Evolutionary conservation across 2,113 vertebrate genomes (phyloP).

Genomic region (Pedetes capensis): DNA sequence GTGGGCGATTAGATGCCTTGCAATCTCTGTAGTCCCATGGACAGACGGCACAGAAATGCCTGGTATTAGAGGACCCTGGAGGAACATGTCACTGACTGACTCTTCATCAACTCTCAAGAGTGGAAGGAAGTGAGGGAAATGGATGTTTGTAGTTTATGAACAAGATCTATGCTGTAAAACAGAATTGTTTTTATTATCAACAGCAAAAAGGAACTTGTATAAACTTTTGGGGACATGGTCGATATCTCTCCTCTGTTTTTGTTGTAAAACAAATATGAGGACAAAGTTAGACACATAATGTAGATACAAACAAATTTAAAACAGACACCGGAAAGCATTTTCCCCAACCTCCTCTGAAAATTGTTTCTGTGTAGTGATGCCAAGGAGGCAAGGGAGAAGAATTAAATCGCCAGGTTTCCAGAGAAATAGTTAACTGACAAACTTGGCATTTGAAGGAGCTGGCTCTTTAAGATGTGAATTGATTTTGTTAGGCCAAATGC

Average conservation of each 20-base stretch:
- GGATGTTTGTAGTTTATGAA: neutral
- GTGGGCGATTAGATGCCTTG: neutral
- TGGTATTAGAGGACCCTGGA: neutral
- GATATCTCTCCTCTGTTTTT: slow-evolving; percentile 49
- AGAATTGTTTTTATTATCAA: slow-evolving; percentile 45
- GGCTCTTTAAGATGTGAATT: slow-evolving; percentile 28
- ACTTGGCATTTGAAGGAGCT: neutral
- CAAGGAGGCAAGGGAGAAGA: slow-evolving; percentile 26
- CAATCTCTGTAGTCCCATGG: neutral
- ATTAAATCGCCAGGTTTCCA: neutral
- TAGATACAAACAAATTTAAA: slow-evolving; percentile 40
- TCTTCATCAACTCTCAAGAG: neutral
- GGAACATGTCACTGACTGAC: neutral
- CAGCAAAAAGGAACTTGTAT: slow-evolving; percentile 9
- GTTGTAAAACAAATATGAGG: slow-evolving; percentile 52
- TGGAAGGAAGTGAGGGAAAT: neutral
- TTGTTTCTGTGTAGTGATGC: neutral
- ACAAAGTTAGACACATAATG: slow-evolving; percentile 41
- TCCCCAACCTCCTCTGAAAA: neutral
- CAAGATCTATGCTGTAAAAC: slow-evolving; percentile 24
- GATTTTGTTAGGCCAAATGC: slow-evolving; percentile 34
- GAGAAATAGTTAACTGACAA: slow-evolving; percentile 32
- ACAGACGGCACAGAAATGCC: neutral
- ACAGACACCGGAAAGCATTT: neutral
- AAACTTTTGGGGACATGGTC: neutral